phyloP scores from a whole-genome alignment of 1,140 invertebrate genomes.

The Melanaphis sacchari region DNA sequence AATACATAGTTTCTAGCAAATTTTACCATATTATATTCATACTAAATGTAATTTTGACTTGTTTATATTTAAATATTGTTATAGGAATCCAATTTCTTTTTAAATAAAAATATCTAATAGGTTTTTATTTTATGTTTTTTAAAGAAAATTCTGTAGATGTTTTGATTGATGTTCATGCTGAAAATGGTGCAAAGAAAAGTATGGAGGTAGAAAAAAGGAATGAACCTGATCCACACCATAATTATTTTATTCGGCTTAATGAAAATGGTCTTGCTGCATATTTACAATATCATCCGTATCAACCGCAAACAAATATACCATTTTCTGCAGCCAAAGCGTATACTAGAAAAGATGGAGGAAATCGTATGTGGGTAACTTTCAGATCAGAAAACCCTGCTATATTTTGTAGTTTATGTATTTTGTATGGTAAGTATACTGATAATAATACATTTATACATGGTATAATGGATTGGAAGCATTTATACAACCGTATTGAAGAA shows the following conservation, averaged over 20 bases:
- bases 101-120: too few species aligned
- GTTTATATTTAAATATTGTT: too few species aligned
- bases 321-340: not conserved
- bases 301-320: not conserved
- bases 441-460: constrained; percentile 1
- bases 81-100: too few species aligned
- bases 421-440: not conserved
- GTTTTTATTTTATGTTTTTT: too few species aligned
- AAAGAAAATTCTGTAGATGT: too few species aligned
- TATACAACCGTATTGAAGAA: constrained; percentile 19
- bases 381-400: not conserved
- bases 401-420: constrained; percentile 2
- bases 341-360: not conserved
- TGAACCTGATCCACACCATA: not conserved
- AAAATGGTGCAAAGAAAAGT: not conserved
- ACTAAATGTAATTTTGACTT: too few species aligned
- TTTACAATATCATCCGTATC: constrained; percentile 8
- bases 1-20: too few species aligned
- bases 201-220: not conserved
- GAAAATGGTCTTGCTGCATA: not conserved
- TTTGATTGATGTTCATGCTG: not conserved
- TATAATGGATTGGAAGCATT: constrained; percentile 13
- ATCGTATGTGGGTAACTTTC: constrained; percentile 1
- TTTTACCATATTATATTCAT: too few species aligned
- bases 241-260: constrained; percentile 5